A percentile compares a stretch with the other conserved stretches of the same genome.
These are phyloP conservation scores for Pristionchus japonicus DNA, from an alignment of 2,888 invertebrate species.

Conservation along the genomic window DNA sequence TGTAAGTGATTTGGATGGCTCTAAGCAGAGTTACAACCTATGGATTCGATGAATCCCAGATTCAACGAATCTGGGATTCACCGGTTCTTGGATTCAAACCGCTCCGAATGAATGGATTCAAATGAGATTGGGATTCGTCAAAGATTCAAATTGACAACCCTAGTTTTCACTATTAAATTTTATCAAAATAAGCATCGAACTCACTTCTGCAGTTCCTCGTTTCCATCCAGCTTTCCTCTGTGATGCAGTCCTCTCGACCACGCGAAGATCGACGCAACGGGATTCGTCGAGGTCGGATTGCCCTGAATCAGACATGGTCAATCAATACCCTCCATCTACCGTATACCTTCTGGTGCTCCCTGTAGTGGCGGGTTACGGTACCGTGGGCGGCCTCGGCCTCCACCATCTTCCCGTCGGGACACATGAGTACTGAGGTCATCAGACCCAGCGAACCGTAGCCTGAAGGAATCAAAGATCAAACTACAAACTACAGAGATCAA, in stretches of 20 bases:
- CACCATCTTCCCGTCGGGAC: constrained; percentile 80
- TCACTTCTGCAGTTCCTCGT: constrained; percentile 82
- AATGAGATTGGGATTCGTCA: no score
- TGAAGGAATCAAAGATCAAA: constrained; percentile 56
- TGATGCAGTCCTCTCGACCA: constrained; percentile 90
- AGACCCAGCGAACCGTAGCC: constrained; percentile 86
- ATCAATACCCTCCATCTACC: not conserved
- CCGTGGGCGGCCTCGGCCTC: constrained; percentile 81
- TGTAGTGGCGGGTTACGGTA: constrained; percentile 80
- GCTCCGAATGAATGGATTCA: no score
- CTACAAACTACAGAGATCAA: not conserved
- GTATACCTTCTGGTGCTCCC: constrained; percentile 60
- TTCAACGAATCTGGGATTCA: no score
- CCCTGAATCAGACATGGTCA: constrained; percentile 78
- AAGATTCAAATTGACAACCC: no score
- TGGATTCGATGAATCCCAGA: no score
- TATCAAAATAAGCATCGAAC: no score
- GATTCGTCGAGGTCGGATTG: constrained; percentile 89
- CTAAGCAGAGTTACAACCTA: no score
- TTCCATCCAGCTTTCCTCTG: constrained; percentile 86
- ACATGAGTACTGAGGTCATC: constrained; percentile 81
- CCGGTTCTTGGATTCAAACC: no score
- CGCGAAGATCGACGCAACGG: constrained; percentile 91
- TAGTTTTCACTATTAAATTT: no score
- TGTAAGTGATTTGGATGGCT: no score